Conservation (phyloP, 2,888 invertebrate genomes). For the Anoplius nigerrimus region DNA sequence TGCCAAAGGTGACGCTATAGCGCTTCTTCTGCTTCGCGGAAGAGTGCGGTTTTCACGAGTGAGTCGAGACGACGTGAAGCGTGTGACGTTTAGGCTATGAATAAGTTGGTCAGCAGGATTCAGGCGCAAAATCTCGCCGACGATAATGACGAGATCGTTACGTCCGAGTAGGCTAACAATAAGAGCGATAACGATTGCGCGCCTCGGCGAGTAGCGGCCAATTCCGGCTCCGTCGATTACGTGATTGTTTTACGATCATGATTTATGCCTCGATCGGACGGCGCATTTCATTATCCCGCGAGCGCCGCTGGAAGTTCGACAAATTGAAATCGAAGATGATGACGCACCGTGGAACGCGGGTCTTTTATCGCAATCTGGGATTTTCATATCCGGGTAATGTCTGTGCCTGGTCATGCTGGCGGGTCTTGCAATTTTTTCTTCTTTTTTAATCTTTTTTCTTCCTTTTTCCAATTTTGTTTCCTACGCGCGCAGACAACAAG, state of each 20-base stretch:
- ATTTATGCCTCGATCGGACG: conserved; percentile 12
- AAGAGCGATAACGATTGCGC: neutral
- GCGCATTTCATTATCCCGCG: neutral
- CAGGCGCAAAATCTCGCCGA: neutral
- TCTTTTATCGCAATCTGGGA: neutral
- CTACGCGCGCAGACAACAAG: too few relatives aligned
- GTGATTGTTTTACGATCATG: conserved; percentile 18
- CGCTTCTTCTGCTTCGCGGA: too few relatives aligned
- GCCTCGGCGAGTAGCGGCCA: neutral
- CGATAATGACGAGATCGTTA: neutral
- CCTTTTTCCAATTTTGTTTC: too few relatives aligned
- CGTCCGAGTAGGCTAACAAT: neutral
- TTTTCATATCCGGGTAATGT: neutral
- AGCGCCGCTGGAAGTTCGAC: neutral
- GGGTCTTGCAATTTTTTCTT: too few relatives aligned
- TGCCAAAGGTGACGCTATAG: too few relatives aligned
- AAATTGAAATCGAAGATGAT: neutral
- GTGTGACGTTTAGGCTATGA: neutral
- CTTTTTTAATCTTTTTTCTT: too few relatives aligned
- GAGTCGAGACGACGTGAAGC: too few relatives aligned
- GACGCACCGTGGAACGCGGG: too few relatives aligned
- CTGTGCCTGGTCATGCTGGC: too few relatives aligned
- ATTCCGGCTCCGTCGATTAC: conserved; percentile 20
- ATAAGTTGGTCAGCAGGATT: neutral
- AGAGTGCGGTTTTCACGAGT: too few relatives aligned